Percentiles rank a stretch among this genome's conserved stretches.
Evolutionary conservation across 1,140 invertebrate genomes (phyloP).

Genomic region (Marisa cornuarietis): DNA sequence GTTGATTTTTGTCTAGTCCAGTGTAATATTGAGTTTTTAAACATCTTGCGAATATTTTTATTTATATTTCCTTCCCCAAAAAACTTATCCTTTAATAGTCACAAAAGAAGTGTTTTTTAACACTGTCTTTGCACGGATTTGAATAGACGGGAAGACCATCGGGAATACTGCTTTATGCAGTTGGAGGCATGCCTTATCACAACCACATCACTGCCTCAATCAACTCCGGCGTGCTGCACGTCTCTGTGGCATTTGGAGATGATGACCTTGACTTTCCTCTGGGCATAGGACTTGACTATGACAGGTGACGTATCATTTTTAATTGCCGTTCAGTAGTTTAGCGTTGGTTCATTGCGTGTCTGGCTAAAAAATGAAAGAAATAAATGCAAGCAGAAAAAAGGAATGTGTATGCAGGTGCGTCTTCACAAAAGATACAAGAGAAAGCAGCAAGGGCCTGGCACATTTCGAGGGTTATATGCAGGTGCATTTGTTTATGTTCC

Average conservation of each 20-base stretch:
- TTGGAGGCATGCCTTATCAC: slow-evolving; percentile 46
- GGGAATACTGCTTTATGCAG: slow-evolving; percentile 58
- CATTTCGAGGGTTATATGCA: background rate
- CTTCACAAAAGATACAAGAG: background rate
- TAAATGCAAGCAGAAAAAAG: too few species aligned
- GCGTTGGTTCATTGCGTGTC: too few species aligned
- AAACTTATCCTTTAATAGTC: too few species aligned
- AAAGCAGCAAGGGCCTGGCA: background rate
- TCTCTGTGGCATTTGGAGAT: slow-evolving; percentile 82
- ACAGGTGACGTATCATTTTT: slow-evolving; percentile 42
- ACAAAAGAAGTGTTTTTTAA: background rate
- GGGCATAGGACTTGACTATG: slow-evolving; percentile 59
- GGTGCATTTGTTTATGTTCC: slow-evolving; percentile 7
- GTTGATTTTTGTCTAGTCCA: background rate
- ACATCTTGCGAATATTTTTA: background rate
- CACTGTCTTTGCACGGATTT: slow-evolving; percentile 18
- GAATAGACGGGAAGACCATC: slow-evolving; percentile 50
- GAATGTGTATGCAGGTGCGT: background rate
- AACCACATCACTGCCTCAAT: slow-evolving; percentile 53
- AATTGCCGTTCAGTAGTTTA: too few species aligned
- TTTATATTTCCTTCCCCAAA: background rate
- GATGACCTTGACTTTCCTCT: slow-evolving; percentile 68
- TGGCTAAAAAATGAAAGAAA: background rate
- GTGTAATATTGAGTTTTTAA: background rate
- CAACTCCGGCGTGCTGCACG: slow-evolving; percentile 53